phyloP scores from a whole-genome alignment of 2,797 vertebrate genomes.

The Platalea minor region DNA sequence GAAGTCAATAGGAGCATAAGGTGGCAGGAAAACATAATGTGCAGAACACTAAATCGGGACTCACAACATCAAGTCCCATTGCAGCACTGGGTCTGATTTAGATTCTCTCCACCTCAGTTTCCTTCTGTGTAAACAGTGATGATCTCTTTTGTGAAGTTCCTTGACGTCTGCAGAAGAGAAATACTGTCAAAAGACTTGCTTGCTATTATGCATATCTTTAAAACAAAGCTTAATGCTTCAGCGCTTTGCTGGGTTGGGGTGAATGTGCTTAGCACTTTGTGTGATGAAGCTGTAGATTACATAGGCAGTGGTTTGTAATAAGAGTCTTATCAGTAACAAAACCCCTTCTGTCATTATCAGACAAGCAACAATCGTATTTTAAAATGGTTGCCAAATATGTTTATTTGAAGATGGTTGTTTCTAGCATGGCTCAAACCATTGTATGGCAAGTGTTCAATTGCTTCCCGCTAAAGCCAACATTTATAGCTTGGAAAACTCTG shows the following conservation, averaged over 20 bases:
- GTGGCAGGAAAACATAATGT: background rate
- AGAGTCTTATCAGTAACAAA: slow-evolving; percentile 56
- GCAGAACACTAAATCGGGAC: background rate
- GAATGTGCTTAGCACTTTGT: slow-evolving; percentile 8
- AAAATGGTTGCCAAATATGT: slow-evolving; percentile 67
- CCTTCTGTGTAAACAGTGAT: background rate
- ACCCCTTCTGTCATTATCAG: slow-evolving; percentile 46
- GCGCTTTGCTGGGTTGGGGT: background rate
- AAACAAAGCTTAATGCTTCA: slow-evolving; percentile 43
- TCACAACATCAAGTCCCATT: background rate
- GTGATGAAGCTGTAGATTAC: slow-evolving; percentile 53
- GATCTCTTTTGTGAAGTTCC: background rate
- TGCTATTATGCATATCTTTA: slow-evolving; percentile 15
- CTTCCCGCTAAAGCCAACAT: slow-evolving; percentile 52
- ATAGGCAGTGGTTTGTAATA: slow-evolving; percentile 52
- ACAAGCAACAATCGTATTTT: slow-evolving; percentile 43
- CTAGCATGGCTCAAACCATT: slow-evolving; percentile 43
- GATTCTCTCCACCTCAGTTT: background rate
- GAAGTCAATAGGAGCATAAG: background rate
- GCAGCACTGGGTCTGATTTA: background rate
- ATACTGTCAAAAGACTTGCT: background rate
- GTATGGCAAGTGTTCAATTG: slow-evolving; percentile 50
- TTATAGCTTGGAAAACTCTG: slow-evolving; percentile 42
- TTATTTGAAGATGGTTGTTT: slow-evolving; percentile 62
- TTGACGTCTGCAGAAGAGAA: background rate